A percentile compares a stretch with the other conserved stretches of the same genome.
Evolutionary conservation across 2,113 vertebrate genomes (phyloP).

Genomic region (Microcebus lehilahytsara): DNA sequence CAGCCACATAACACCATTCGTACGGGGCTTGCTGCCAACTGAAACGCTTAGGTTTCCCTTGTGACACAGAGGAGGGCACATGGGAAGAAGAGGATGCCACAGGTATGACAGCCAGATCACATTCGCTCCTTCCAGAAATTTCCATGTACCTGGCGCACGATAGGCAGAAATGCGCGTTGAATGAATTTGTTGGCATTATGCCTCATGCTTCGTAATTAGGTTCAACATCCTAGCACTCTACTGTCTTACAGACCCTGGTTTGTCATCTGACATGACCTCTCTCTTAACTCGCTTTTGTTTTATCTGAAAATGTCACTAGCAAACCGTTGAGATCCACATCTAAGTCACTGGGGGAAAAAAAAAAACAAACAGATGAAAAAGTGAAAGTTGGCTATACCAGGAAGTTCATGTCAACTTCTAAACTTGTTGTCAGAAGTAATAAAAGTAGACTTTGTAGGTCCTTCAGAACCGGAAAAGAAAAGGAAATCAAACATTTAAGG

Average conservation of each 20-base stretch:
- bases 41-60: not conserved
- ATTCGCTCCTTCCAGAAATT: not conserved
- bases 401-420: slow-evolving; percentile 54
- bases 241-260: not conserved
- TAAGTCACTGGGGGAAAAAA: not conserved
- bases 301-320: slow-evolving; percentile 11
- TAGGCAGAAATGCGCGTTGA: not conserved
- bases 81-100: not conserved
- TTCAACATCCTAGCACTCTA: not conserved
- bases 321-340: not conserved
- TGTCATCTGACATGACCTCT: not conserved
- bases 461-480: slow-evolving; percentile 50
- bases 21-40: not conserved
- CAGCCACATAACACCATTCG: not conserved
- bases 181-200: not conserved
- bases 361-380: not conserved
- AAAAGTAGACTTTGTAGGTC: slow-evolving; percentile 15
- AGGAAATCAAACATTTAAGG: slow-evolving; percentile 44
- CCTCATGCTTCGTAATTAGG: not conserved
- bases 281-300: not conserved
- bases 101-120: not conserved
- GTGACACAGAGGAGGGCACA: not conserved
- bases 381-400: not conserved
- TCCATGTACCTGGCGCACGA: not conserved
- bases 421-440: slow-evolving; percentile 55